Percentiles rank a stretch among this genome's conserved stretches.
phyloP scores from a whole-genome alignment of 2,888 invertebrate species.

The Drosophila vallismaia region DNA sequence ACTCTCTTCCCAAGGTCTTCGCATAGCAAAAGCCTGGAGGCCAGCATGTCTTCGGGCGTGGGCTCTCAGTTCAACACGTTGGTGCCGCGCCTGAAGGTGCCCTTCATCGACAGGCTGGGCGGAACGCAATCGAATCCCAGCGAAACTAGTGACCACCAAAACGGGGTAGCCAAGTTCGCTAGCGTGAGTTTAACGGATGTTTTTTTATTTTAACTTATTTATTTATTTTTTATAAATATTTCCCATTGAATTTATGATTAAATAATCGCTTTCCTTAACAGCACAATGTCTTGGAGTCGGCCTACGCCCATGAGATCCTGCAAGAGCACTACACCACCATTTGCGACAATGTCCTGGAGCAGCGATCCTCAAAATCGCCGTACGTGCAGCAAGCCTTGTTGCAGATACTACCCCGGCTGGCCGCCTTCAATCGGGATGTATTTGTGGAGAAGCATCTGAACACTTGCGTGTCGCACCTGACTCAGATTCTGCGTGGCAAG shows the following conservation, averaged over 20 bases:
- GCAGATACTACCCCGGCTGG: constrained; percentile 94
- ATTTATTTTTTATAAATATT: background rate
- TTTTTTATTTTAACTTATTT: background rate
- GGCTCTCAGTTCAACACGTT: constrained; percentile 75
- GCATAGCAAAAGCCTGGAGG: constrained; percentile 70
- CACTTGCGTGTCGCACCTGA: constrained; percentile 90
- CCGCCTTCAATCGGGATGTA: constrained; percentile 94
- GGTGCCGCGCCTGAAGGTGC: constrained; percentile 84
- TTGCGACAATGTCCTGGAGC: constrained; percentile 90
- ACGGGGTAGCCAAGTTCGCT: constrained; percentile 68
- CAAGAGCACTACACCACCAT: constrained; percentile 92
- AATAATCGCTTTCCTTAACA: constrained; percentile 19
- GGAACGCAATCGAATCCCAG: constrained; percentile 76
- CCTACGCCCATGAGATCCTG: constrained; percentile 92
- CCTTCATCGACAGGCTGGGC: constrained; percentile 83
- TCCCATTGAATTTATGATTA: background rate
- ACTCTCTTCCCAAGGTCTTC: constrained; percentile 84
- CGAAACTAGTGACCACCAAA: constrained; percentile 76
- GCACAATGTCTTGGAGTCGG: constrained; percentile 91
- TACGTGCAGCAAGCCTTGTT: constrained; percentile 95
- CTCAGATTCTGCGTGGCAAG: constrained; percentile 90
- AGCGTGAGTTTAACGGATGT: constrained; percentile 55
- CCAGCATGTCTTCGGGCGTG: constrained; percentile 52
- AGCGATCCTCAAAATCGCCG: constrained; percentile 89
- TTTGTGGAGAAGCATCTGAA: constrained; percentile 91